Evolutionary conservation across 2,797 vertebrate species (phyloP), one percentile per base, ranked within the genome.

Genomic region (Spinibarbus caldwelli): DNA sequence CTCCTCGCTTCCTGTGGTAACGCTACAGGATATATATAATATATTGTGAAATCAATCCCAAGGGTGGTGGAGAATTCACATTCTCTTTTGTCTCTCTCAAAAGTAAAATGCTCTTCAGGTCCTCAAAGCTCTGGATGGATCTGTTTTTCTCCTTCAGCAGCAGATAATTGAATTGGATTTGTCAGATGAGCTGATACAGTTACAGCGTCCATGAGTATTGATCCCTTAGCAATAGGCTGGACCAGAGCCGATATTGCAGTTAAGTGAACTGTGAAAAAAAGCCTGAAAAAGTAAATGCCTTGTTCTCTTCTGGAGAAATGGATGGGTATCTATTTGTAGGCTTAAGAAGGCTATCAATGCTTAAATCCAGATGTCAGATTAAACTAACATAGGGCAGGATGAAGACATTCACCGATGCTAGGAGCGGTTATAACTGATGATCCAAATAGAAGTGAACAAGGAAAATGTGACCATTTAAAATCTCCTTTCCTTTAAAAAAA

Each of bases 161-260:
- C 90, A 89, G 91, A 90, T 92, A 93, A 93, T 92, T 93, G 91
- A 92, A 93, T 91, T 93, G 91, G 92, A 93, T 92, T 93, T 93
- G 90, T 90, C 85, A 87, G 88, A 92, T 92, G 90, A 92, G 90
- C 92, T 92, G 92, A 92, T 92, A 92, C 92, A 89, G 90, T 92
- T 90, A 86, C 89, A 85, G 81, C 85, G 34, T 87, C 86, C 79
- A 85, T 81, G 87, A 82, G 73, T 91, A 93, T 93, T 84, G 91
- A 92, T 93, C 90, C 70, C 38, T 82, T 87, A n/a, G 78, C 88
- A 90, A 85, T 76, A 77, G 87, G 83, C 78, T 83, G 83, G 73
- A 89, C 82, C 57, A 72, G 82, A 68, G 70, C 88, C 54, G 70
- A 84, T 78, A 87, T 84, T 79, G 66, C 52, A 62, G 83, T 80